Evolutionary conservation across 2,113 vertebrate species (phyloP).

Genomic region (Cryptomyrus ogoouensis): DNA sequence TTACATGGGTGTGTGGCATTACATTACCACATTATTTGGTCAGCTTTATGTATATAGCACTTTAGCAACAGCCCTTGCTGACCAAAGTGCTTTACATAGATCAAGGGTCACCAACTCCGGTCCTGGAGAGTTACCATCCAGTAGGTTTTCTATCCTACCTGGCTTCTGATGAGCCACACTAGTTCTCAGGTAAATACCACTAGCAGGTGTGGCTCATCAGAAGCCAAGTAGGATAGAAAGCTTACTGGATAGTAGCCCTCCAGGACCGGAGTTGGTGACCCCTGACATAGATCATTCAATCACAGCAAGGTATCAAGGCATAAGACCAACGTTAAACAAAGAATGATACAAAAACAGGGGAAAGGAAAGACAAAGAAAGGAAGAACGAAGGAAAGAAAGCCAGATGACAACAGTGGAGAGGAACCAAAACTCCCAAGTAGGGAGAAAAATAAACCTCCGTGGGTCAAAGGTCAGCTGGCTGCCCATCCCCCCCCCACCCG

Average conservation of each 20-base stretch:
- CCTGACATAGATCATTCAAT: background rate
- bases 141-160: too few relatives aligned
- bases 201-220: too few relatives aligned
- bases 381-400: background rate
- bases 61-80: background rate
- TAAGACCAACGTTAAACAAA: background rate
- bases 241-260: too few relatives aligned
- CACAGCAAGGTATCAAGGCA: background rate
- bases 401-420: background rate
- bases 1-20: background rate
- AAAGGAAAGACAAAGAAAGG: background rate
- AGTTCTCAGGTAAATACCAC: too few relatives aligned
- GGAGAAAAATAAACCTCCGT: background rate
- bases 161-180: too few relatives aligned
- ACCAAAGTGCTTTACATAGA: background rate
- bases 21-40: background rate
- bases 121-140: too few relatives aligned
- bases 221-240: too few relatives aligned
- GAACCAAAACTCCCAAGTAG: background rate
- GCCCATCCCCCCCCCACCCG: background rate
- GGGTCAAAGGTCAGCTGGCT: background rate
- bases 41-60: background rate
- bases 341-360: background rate
- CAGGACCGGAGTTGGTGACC: too few relatives aligned
- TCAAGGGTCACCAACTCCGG: too few relatives aligned